Evolutionary conservation across 2,888 invertebrate genomes (phyloP).

Genomic region (Epirrhoe tristata): DNA sequence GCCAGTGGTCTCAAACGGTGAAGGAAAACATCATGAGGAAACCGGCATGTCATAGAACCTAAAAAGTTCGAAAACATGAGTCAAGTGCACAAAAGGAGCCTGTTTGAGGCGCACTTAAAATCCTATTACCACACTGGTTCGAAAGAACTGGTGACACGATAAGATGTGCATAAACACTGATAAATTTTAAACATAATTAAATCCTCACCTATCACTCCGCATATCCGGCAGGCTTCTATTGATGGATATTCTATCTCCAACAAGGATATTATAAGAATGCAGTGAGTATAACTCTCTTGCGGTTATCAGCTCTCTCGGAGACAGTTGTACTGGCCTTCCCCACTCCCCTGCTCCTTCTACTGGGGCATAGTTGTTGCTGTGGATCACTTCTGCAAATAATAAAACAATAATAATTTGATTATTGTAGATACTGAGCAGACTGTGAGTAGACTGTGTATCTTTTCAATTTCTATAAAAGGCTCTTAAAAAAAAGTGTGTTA

Average conservation of each 20-base stretch:
- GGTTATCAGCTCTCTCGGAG: slow-evolving; percentile 89
- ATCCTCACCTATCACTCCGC: slow-evolving; percentile 89
- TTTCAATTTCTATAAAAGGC: no score
- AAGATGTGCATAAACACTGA: not conserved
- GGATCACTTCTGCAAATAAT: slow-evolving; percentile 86
- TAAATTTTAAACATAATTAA: not conserved
- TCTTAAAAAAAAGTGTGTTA: no score
- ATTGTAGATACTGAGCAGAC: no score
- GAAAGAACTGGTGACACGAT: no score
- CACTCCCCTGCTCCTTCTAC: slow-evolving; percentile 90
- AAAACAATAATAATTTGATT: not conserved
- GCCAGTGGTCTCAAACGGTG: no score
- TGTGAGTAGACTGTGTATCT: no score
- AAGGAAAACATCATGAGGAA: no score
- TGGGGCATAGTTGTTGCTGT: slow-evolving; percentile 92
- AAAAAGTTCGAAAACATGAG: no score
- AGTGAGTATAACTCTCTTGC: slow-evolving; percentile 93
- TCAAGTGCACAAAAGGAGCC: no score
- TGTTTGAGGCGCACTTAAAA: no score
- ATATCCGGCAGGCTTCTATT: slow-evolving; percentile 94
- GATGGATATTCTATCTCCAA: slow-evolving; percentile 94
- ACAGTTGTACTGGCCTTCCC: slow-evolving; percentile 92
- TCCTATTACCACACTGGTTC: no score
- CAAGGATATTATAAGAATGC: slow-evolving; percentile 95
- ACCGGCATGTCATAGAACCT: no score